These are phyloP conservation scores for Ctenoplectra terminalis DNA, from an alignment of 1,140 invertebrate genomes.

Conservation along the genomic window DNA sequence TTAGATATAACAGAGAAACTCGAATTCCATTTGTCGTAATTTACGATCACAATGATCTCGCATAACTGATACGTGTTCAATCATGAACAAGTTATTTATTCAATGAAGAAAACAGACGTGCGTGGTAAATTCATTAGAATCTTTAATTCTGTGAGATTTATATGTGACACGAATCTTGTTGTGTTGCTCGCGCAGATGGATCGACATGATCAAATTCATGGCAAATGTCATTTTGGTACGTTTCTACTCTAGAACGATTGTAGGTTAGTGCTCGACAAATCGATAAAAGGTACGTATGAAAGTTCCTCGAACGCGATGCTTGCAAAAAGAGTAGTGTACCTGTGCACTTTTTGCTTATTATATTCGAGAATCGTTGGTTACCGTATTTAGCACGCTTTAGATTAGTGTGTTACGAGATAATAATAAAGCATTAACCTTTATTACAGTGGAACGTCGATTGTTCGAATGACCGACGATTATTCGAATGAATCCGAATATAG, in stretches of 20 bases:
- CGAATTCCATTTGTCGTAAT: too few species aligned
- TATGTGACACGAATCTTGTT: too few species aligned
- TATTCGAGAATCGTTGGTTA: too few species aligned
- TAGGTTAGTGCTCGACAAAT: constrained; percentile 1
- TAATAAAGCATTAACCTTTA: too few species aligned
- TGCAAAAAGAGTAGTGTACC: neutral
- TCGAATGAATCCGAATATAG: too few species aligned
- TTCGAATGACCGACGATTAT: too few species aligned
- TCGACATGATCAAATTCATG: neutral
- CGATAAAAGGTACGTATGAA: constrained; percentile 11
- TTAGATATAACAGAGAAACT: too few species aligned
- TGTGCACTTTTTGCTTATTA: neutral
- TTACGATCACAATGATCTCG: too few species aligned
- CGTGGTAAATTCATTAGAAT: neutral
- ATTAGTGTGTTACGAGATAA: too few species aligned
- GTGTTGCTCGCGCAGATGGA: neutral
- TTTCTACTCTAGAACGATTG: neutral
- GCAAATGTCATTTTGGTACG: constrained; percentile 2
- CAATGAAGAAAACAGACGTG: neutral
- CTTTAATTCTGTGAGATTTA: neutral
- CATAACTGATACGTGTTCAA: too few species aligned
- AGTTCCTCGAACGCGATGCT: neutral
- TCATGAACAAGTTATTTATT: neutral
- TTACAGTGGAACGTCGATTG: too few species aligned
- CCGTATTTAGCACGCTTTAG: too few species aligned